Evolutionary conservation across 2,888 invertebrate species (phyloP).

Genomic region (Drosophila nigricruria): DNA sequence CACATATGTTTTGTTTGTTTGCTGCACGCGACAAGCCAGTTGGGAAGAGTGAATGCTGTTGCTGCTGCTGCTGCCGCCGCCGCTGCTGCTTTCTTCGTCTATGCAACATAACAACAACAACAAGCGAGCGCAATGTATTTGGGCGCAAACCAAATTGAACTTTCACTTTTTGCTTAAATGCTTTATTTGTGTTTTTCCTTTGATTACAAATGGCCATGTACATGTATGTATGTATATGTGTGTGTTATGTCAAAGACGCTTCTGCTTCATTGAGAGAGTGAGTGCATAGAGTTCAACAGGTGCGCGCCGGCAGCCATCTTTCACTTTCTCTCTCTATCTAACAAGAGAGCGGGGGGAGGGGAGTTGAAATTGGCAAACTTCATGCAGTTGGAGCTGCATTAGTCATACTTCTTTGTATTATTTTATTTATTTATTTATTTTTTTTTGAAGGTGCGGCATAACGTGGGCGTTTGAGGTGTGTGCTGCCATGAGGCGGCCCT

Average conservation of each 20-base stretch:
- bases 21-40: conserved; percentile 49
- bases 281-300: conserved; percentile 60
- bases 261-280: conserved; percentile 39
- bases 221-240: conserved; percentile 2
- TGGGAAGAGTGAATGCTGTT: conserved; percentile 59
- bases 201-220: conserved; percentile 53
- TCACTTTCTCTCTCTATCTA: conserved; percentile 64
- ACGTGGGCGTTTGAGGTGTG: conserved; percentile 34
- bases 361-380: conserved; percentile 1
- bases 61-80: conserved; percentile 26
- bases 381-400: conserved; percentile 49
- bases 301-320: conserved; percentile 57
- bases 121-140: conserved; percentile 57
- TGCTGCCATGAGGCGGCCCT: conserved; percentile 31
- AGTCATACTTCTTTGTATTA: conserved; percentile 44
- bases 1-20: conserved; percentile 74
- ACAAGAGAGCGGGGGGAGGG: neutral
- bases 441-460: conserved; percentile 28
- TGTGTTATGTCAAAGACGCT: conserved; percentile 67
- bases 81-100: conserved; percentile 59
- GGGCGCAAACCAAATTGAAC: conserved; percentile 74
- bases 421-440: neutral
- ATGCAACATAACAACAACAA: conserved; percentile 47
- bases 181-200: conserved; percentile 57
- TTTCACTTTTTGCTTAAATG: conserved; percentile 73